phyloP scores from a whole-genome alignment of 2,888 invertebrate genomes.

The Nomada ferruginata region DNA sequence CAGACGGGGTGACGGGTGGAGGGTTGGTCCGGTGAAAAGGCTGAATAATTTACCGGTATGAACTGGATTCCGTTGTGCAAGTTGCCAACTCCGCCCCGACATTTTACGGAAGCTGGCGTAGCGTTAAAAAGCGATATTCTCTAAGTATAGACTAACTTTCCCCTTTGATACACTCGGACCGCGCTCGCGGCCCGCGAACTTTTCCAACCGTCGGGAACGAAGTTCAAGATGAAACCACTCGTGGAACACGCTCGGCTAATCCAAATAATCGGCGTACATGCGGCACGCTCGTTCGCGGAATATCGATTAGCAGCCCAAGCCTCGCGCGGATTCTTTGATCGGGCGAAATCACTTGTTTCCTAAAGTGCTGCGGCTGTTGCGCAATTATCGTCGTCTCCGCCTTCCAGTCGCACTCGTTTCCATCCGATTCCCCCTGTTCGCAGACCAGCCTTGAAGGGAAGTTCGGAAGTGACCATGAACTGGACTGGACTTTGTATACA shows the following conservation, averaged over 20 bases:
- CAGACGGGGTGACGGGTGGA: conserved; percentile 42
- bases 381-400: neutral
- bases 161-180: conserved; percentile 72
- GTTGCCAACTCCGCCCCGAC: conserved; percentile 73
- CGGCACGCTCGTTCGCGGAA: conserved; percentile 50
- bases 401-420: neutral
- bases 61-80: conserved; percentile 70
- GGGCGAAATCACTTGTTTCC: neutral
- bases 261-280: conserved; percentile 69
- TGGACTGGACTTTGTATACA: no score
- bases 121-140: conserved; percentile 75
- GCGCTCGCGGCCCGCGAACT: conserved; percentile 61
- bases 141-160: conserved; percentile 74
- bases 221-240: conserved; percentile 73
- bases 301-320: conserved; percentile 62
- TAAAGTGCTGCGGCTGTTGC: neutral
- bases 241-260: conserved; percentile 69
- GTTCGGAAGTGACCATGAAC: no score
- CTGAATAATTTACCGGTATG: conserved; percentile 72
- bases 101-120: conserved; percentile 64
- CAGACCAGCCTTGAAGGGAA: no score
- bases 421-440: no score
- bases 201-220: conserved; percentile 61
- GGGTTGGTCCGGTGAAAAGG: conserved; percentile 56
- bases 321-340: conserved; percentile 54